Percentiles rank a stretch among this genome's conserved stretches.
Conservation (phyloP, 2,888 invertebrate genomes). For the Thelaira solivaga region DNA sequence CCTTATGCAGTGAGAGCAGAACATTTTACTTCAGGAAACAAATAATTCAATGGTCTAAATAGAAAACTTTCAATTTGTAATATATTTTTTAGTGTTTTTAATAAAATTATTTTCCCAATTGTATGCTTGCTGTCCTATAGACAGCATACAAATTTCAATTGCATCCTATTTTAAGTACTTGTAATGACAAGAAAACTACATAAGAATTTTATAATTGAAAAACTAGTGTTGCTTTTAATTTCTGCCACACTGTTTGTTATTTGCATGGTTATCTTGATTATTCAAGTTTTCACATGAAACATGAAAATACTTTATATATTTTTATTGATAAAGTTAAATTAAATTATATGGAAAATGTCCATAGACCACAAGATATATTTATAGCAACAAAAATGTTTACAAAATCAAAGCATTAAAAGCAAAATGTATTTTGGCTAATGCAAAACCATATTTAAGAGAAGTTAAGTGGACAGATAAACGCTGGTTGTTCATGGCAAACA, state of each 20-base stretch:
- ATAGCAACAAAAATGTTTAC: background rate
- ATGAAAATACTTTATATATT: background rate
- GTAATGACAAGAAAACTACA: too few relatives aligned
- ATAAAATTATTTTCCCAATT: too few relatives aligned
- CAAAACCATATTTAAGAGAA: background rate
- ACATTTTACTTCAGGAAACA: too few relatives aligned
- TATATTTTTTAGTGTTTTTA: too few relatives aligned
- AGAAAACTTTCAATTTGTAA: too few relatives aligned
- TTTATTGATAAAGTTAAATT: constrained; percentile 5
- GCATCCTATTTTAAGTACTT: too few relatives aligned
- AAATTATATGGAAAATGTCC: constrained; percentile 20
- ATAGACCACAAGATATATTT: background rate
- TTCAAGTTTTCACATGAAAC: background rate
- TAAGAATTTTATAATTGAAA: too few relatives aligned
- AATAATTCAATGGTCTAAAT: too few relatives aligned
- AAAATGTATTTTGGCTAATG: background rate
- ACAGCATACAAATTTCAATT: too few relatives aligned
- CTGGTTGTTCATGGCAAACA: background rate
- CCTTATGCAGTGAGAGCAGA: too few relatives aligned
- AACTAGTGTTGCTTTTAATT: too few relatives aligned
- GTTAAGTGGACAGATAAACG: background rate
- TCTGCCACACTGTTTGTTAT: background rate
- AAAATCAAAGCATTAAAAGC: background rate
- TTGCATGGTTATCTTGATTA: background rate
- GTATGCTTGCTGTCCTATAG: too few relatives aligned